Evolutionary conservation across 2,888 invertebrate genomes (phyloP).

Genomic region (Drosophila mimetica): DNA sequence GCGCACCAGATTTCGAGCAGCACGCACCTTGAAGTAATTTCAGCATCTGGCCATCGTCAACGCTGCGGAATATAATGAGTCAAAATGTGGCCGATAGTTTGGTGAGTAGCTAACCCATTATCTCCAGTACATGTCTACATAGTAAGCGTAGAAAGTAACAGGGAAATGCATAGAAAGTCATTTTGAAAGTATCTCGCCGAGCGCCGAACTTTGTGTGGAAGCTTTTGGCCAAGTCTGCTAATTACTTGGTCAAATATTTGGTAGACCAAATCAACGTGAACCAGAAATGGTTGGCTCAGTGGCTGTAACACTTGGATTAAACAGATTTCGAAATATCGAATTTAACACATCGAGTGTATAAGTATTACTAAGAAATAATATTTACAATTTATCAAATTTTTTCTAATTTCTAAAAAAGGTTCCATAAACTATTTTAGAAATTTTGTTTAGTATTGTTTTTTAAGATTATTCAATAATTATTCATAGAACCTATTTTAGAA

Average conservation of each 20-base stretch:
- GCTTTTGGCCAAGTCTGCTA: slow-evolving; percentile 24
- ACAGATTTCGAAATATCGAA: not conserved
- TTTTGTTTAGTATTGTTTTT: too few relatives aligned
- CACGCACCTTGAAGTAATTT: slow-evolving; percentile 75
- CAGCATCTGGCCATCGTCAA: slow-evolving; percentile 59
- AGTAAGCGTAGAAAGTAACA: slow-evolving; percentile 52
- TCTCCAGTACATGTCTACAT: slow-evolving; percentile 17
- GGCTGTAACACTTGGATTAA: not conserved
- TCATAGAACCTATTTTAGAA: too few relatives aligned
- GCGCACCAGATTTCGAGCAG: slow-evolving; percentile 69
- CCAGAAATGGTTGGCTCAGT: slow-evolving; percentile 1
- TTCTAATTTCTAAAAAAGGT: too few relatives aligned
- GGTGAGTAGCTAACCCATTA: slow-evolving; percentile 76
- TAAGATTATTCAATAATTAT: too few relatives aligned
- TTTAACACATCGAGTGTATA: too few relatives aligned
- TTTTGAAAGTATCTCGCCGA: slow-evolving; percentile 57
- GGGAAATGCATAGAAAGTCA: slow-evolving; percentile 59
- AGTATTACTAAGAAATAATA: too few relatives aligned
- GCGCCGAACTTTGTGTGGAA: slow-evolving; percentile 22
- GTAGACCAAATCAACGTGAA: slow-evolving; percentile 10
- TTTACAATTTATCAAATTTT: too few relatives aligned
- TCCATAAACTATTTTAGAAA: too few relatives aligned
- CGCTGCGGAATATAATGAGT: slow-evolving; percentile 78
- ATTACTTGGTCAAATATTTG: slow-evolving; percentile 38
- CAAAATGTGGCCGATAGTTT: slow-evolving; percentile 85